Conservation (phyloP, 2,113 vertebrate species). For the Callipepla californica region DNA sequence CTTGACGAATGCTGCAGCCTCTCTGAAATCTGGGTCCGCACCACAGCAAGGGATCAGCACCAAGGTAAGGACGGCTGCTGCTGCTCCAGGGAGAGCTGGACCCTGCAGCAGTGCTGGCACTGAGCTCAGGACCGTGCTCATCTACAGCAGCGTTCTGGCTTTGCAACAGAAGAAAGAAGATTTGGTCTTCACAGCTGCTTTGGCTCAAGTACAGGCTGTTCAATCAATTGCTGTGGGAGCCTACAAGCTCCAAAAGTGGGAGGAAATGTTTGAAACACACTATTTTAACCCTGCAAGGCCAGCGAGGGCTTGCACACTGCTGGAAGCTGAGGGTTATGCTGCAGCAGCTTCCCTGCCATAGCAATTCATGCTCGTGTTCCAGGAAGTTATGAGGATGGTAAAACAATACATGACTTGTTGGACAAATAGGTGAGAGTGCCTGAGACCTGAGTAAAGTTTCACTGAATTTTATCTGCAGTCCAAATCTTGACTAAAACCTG, state of each 20-base stretch:
- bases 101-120: neutral
- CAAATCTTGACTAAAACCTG: neutral
- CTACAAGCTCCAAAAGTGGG: neutral
- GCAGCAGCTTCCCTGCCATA: neutral
- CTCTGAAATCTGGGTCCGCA: slow-evolving; percentile 6
- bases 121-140: neutral
- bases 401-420: neutral
- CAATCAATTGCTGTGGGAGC: neutral
- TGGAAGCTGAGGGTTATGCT: neutral
- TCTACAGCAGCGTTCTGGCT: neutral
- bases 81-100: neutral
- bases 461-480: neutral
- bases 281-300: neutral
- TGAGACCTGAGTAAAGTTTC: neutral
- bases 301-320: neutral
- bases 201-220: neutral
- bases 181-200: neutral
- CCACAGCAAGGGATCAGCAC: neutral
- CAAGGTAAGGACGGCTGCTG: neutral
- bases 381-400: neutral
- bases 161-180: neutral
- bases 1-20: slow-evolving; percentile 41
- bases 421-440: neutral
- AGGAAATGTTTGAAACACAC: neutral
- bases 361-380: neutral